Base-by-base conservation (phyloP, 2,797 vertebrate genomes). In the Scarus forsteni region DNA sequence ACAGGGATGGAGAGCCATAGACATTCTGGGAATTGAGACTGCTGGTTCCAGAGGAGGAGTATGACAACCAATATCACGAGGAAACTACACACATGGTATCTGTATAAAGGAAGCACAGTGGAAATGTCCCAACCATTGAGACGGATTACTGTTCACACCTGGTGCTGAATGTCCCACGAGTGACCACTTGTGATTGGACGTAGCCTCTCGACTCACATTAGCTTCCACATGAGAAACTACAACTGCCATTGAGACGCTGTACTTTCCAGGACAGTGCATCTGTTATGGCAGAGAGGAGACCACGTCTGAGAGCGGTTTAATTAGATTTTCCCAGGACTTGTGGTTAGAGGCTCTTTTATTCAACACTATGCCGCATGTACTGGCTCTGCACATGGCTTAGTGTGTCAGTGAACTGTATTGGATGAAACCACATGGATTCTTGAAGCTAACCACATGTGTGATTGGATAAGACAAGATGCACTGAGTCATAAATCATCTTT, bases 181-280 rank as follows among this genome's bases (percentile, higher is more conserved):
- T 55, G 69, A 45, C 42, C 38, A 60, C 6, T 44, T 61, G 19
- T 59, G 43, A 59, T 59, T 66, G 61, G 64, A 75, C 59, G 16
- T 36, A 45, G 43, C 34, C 27, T 66, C 57, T 9, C 14, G 27
- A 45, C 60, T 57, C 48, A 55, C 15, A 19, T 39, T 54, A 42
- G 36, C 34, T 45, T 69, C 53, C 16, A 46, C 40, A 16, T 19
- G 15, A 12, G 50, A 7, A 69, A 59, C 40, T 27, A 9, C 43
- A 38, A 10, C 39, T 55, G 57, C 46, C 39, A 27, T 15, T 16
- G 27, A 8, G 39, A n/a, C 16, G 19, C 27, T 9, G 6, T 56
- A 6, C 9, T 40, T 46, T 61, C 46, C 18, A 6, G 51, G 56
- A 60, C 35, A 36, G 15, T 48, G 49, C 49, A 34, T 53, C 11